Base-by-base conservation (phyloP, 1,140 invertebrate genomes). In the Lasaia peninsularis region DNA sequence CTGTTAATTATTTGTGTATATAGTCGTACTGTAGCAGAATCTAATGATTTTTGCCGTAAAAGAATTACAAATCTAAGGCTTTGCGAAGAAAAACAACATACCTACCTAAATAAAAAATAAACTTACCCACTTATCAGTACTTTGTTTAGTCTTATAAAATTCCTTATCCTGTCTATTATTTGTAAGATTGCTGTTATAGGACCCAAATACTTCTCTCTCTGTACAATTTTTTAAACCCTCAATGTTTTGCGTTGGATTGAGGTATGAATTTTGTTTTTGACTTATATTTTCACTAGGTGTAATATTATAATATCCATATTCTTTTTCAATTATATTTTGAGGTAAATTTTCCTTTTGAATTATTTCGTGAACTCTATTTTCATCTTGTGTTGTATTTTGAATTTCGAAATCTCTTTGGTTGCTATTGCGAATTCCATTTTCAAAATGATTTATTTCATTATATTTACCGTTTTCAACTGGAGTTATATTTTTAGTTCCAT, bases 121-220 rank as follows among this genome's bases (percentile, higher is more conserved):
- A 16, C 37, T 44, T 44, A 44, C 37, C 37, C 16, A 20, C 16
- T 44, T 44, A 44, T 44, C 18, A 44, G 2, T 18, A 2, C 3
- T 44, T 44, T 44, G 14, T 44, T 44, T 44, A 10, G 37, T 9
- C 37, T 44, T 44, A 20, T 37, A 14, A 10, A 18, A 18, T 9
- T 14, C 37, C 9, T 20, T 18, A 11, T 10, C 5, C 4, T 18
- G 8, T 44, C 37, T 44, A 56, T 83, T 83, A 16, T 69, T 75
- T 20, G 83, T 86, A 0, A 83, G 56, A 11, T 82, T 75, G 51
- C 76, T 78, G 51, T 82, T 77, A 52, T 79, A 72, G 0, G 74
- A 82, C 3, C 80, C 63, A 60, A 80, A 9, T 18, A 16, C 16
- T 40, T 40, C 9, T 14, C 10, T 40, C 14, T 40, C 2, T 2